Conservation (phyloP, 2,888 invertebrate species). For the Ceratothoa steindachneri region DNA sequence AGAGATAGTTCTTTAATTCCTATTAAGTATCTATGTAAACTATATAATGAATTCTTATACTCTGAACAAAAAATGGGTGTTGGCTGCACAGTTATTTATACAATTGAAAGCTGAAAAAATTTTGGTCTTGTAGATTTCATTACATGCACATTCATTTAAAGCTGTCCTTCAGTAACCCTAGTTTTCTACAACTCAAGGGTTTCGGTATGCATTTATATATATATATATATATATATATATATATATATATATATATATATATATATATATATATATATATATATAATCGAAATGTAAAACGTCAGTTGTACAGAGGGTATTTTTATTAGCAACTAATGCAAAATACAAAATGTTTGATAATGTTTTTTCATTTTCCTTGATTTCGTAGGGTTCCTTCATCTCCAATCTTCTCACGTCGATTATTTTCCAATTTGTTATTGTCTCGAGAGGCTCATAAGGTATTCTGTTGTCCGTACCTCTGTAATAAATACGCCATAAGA, state of each 20-base stretch:
- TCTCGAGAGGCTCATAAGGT: no score
- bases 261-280: neutral
- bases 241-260: neutral
- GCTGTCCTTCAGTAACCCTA: neutral
- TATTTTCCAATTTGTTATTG: no score
- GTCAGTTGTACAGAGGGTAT: constrained; percentile 46
- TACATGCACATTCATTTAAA: neutral
- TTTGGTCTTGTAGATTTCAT: neutral
- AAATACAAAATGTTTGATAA: constrained; percentile 47
- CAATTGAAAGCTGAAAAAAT: neutral
- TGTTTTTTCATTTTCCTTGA: constrained; percentile 25
- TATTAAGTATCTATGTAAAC: neutral
- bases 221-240: neutral
- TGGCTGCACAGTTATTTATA: neutral
- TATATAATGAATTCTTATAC: neutral
- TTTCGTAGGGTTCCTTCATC: no score
- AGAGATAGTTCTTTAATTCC: neutral
- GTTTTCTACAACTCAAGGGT: neutral
- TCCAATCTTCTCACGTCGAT: no score
- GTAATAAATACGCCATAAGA: no score
- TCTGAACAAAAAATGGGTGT: neutral
- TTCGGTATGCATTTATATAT: neutral
- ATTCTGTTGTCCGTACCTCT: no score
- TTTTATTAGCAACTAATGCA: constrained; percentile 45
- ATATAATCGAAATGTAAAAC: neutral